These are phyloP conservation scores for Passer montanus DNA, from an alignment of 2,113 vertebrate species.

Conservation along the genomic window DNA sequence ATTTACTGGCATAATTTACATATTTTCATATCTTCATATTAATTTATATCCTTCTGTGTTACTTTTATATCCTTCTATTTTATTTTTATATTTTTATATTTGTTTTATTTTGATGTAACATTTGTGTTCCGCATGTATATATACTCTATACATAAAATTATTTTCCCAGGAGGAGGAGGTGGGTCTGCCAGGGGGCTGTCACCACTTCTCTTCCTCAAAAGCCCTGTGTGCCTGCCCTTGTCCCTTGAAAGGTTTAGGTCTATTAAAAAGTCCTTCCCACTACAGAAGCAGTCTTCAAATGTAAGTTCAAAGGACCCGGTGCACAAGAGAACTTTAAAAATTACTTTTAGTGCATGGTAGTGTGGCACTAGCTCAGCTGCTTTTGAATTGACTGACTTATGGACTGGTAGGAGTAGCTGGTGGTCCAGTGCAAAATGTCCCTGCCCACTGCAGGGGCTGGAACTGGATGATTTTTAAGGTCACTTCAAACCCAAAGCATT, in stretches of 20 bases:
- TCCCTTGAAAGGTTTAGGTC: neutral
- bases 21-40: neutral
- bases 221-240: neutral
- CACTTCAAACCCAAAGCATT: neutral
- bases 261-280: neutral
- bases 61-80: neutral
- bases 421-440: neutral
- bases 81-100: neutral
- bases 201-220: neutral
- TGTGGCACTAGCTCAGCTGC: neutral
- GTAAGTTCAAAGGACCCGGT: neutral
- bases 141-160: neutral
- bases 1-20: neutral
- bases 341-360: neutral
- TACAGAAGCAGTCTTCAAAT: neutral
- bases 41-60: rapidly evolving
- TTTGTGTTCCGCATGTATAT: too few species aligned
- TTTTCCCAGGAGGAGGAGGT: neutral
- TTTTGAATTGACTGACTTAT: neutral
- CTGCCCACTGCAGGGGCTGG: neutral
- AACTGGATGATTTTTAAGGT: neutral
- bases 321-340: neutral
- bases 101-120: neutral
- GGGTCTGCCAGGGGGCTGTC: neutral
- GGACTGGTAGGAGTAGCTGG: neutral